A percentile compares a stretch with the other conserved stretches of the same genome.
phyloP scores from a whole-genome alignment of 1,140 invertebrate species.

The roundworm (Caenorhabditis elegans) region DNA sequence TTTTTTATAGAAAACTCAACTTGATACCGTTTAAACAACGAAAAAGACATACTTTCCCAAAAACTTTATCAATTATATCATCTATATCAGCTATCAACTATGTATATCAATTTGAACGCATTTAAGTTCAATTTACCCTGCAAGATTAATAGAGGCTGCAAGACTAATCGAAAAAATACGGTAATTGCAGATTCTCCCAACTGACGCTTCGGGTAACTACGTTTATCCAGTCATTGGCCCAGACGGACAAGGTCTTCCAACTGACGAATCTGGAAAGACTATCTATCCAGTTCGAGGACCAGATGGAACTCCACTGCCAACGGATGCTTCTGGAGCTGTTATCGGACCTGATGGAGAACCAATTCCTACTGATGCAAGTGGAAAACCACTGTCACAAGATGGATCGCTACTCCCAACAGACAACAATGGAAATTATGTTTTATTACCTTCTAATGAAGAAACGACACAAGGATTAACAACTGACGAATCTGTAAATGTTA shows the following conservation, averaged over 20 bases:
- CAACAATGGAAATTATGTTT: neutral
- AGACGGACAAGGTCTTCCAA: neutral
- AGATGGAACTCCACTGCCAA: conserved; percentile 31
- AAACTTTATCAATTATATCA: too few relatives aligned
- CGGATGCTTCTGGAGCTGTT: conserved; percentile 42
- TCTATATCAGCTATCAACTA: too few relatives aligned
- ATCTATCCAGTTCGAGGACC: neutral
- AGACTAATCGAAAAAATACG: conserved; percentile 44
- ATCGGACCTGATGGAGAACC: conserved; percentile 39
- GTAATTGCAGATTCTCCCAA: conserved; percentile 30
- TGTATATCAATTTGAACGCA: too few relatives aligned
- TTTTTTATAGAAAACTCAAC: too few relatives aligned
- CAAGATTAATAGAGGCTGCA: conserved; percentile 47
- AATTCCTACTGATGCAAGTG: conserved; percentile 12
- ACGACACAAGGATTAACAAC: conserved; percentile 35
- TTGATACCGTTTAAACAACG: too few relatives aligned
- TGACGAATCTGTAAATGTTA: conserved; percentile 33
- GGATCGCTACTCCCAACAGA: conserved; percentile 49
- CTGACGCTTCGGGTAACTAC: conserved; percentile 37
- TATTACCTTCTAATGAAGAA: neutral
- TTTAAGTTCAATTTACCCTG: too few relatives aligned
- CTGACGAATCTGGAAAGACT: neutral
- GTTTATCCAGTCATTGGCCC: conserved; percentile 36
- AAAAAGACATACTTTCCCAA: too few relatives aligned
- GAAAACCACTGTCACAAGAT: conserved; percentile 36